Percentiles rank a stretch among this genome's conserved stretches.
Conservation (phyloP, 2,113 vertebrate genomes). For the Circaetus gallicus region DNA sequence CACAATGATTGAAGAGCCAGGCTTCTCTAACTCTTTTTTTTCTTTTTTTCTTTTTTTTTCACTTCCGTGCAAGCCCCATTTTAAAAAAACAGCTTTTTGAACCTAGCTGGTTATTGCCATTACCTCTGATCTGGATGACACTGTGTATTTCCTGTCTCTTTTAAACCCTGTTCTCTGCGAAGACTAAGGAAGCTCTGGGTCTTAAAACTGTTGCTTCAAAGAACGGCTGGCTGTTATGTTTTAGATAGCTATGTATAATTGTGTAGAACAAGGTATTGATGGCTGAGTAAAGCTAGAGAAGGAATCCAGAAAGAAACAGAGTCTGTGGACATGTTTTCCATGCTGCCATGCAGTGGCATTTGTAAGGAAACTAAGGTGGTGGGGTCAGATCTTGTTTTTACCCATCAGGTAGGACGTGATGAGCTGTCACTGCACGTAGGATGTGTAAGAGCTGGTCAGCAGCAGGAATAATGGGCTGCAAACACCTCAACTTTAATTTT, state of each 20-base stretch:
- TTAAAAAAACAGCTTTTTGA: neutral
- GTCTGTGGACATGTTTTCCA: neutral
- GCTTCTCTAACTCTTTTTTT: neutral
- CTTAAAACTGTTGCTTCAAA: neutral
- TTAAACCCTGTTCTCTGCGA: neutral
- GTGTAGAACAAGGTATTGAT: neutral
- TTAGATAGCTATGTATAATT: neutral
- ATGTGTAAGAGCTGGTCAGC: neutral
- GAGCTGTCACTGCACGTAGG: neutral
- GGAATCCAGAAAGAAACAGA: neutral
- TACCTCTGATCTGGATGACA: neutral
- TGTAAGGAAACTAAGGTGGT: neutral
- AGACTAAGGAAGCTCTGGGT: neutral
- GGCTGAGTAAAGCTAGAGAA: neutral
- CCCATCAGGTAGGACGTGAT: neutral
- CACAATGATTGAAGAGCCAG: neutral
- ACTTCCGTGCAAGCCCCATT: neutral
- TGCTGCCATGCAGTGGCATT: neutral
- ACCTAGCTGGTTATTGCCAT: neutral
- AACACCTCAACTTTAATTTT: neutral
- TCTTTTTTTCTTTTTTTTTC: accelerated
- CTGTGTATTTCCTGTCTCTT: neutral
- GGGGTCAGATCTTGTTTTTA: neutral
- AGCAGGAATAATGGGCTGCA: neutral
- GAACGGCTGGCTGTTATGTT: neutral